Evolutionary conservation across 2,797 vertebrate species (phyloP), one percentile per base, ranked within the genome.

Genomic region (Salmo trutta): DNA sequence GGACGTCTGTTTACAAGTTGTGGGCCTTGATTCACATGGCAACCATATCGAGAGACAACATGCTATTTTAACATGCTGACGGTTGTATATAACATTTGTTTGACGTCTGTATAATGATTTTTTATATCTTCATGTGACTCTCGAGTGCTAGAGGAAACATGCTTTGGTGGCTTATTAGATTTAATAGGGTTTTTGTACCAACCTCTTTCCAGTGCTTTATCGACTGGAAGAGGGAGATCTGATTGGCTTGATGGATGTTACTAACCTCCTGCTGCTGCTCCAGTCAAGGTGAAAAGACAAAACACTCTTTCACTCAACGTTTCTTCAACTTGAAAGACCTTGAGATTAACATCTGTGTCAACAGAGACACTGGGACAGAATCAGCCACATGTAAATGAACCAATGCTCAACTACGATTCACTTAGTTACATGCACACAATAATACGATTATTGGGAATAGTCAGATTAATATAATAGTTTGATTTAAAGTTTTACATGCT

Each of bases 231-330:
- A 47, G 10, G 10, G 10, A 59, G 66, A 29, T 68, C 27, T 21
- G 27, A 16, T 2, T 68, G 31, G 24, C 74, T 74, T 72, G 47
- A 82, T 69, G 80, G 76, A 75, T 64, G 51, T 53, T 47, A 47
- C 41, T 47, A 47, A 47, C 41, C 41, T 47, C 41, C 41, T 47
- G 10, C 41, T 47, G 19, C 70, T 70, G 70, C 71, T 79, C 75
- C 56, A 73, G 41, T 75, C 79, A 82, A 83, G 74, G 82, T 86
- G 81, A 47, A 82, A 81, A 81, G 75, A 82, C 31, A 77, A 77
- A 79, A 59, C 51, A 29, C 54, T 56, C 66, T 81, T 84, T 41
- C 68, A 84, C 77, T 80, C 59, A 80, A 4, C 70, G 71, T 76
- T 29, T 75, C 36, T 70, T 82, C 69, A 84, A 47, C 56, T 54